A percentile compares a stretch with the other conserved stretches of the same genome.
These are phyloP conservation scores for Sebastes schlegelii DNA, from an alignment of 2,113 vertebrate species.

Conservation along the genomic window DNA sequence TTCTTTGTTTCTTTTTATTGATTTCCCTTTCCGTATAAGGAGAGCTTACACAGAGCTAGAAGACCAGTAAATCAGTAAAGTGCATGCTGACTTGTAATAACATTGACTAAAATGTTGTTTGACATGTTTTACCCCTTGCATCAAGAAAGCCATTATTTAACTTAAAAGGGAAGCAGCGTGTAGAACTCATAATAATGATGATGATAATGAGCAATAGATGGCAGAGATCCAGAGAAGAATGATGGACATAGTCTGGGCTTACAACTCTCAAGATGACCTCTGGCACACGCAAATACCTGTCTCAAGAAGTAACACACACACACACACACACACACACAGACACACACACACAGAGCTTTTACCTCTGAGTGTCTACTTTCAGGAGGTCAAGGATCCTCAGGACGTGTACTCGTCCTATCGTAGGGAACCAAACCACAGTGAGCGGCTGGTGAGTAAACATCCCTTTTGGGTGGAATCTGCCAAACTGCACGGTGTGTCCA, in stretches of 20 bases:
- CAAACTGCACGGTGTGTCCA: not conserved
- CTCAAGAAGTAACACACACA: not conserved
- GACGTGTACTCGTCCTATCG: not conserved
- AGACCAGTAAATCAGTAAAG: slow-evolving; percentile 38
- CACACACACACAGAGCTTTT: slow-evolving; percentile 4
- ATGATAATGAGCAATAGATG: slow-evolving; percentile 71
- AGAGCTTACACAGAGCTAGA: slow-evolving; percentile 34
- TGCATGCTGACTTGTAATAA: slow-evolving; percentile 30
- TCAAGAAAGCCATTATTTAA: slow-evolving; percentile 46
- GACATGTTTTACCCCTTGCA: slow-evolving; percentile 37
- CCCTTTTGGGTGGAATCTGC: not conserved
- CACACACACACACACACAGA: slow-evolving; percentile 10
- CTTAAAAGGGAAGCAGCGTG: slow-evolving; percentile 40
- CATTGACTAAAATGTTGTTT: slow-evolving; percentile 39
- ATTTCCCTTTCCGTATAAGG: slow-evolving; percentile 22
- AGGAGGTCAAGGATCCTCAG: slow-evolving; percentile 43
- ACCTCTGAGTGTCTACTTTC: slow-evolving; percentile 29
- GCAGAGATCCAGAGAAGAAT: slow-evolving; percentile 70
- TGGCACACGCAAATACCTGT: slow-evolving; percentile 30
- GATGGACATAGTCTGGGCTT: slow-evolving; percentile 71
- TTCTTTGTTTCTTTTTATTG: not conserved
- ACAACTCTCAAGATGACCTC: slow-evolving; percentile 76
- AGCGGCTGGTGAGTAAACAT: not conserved
- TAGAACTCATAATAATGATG: slow-evolving; percentile 63
- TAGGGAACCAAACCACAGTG: not conserved